Conservation (phyloP, 2,113 vertebrate species). For the Gadus chalcogrammus region DNA sequence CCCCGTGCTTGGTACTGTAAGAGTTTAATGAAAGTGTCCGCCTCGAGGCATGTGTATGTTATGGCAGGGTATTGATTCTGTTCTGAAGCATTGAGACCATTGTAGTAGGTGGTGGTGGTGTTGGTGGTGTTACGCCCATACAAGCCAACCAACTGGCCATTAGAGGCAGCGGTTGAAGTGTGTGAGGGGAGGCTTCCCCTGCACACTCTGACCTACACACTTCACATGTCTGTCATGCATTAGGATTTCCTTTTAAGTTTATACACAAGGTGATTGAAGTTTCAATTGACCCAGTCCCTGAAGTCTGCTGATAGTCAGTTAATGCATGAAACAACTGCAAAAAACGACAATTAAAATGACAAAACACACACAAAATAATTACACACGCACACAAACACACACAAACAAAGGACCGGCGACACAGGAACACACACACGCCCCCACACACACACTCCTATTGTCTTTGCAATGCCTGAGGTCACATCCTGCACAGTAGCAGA, state of each 20-base stretch:
- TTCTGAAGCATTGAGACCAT: not conserved
- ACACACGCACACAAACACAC: slow-evolving; percentile 9
- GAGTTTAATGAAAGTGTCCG: too few species aligned
- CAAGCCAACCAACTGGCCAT: slow-evolving; percentile 17
- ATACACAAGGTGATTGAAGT: too few species aligned
- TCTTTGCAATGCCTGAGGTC: slow-evolving; percentile 26
- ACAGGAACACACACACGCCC: slow-evolving; percentile 4
- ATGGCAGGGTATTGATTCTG: too few species aligned
- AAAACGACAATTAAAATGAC: not conserved
- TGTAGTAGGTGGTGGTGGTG: not conserved
- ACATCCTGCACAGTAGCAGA: slow-evolving; percentile 49
- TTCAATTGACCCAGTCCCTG: not conserved
- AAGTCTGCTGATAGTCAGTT: too few species aligned
- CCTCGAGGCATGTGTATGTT: too few species aligned
- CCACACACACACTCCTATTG: slow-evolving; percentile 20
- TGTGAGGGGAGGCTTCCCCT: slow-evolving; percentile 29
- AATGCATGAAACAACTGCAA: too few species aligned
- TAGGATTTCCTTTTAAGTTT: too few species aligned
- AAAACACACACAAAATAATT: not conserved
- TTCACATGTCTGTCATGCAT: not conserved
- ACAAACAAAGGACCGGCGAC: not conserved
- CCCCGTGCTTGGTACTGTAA: too few species aligned
- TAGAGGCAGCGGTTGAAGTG: slow-evolving; percentile 39
- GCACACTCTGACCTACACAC: slow-evolving; percentile 24
- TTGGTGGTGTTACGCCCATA: not conserved